These are phyloP conservation scores for Ptychadena robeensis DNA, from an alignment of 2,797 vertebrate species.

Conservation along the genomic window DNA sequence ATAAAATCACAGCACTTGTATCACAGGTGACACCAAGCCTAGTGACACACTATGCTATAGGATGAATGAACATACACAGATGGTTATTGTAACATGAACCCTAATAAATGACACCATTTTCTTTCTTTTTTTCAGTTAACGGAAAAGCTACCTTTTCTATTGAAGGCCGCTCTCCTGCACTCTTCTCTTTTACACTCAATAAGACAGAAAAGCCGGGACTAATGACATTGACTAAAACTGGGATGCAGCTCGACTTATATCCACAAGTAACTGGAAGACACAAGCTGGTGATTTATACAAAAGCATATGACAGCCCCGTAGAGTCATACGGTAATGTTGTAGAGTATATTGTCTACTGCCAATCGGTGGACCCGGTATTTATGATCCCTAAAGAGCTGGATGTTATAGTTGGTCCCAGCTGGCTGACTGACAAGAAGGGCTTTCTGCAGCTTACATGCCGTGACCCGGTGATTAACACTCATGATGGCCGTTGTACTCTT, in stretches of 20 bases:
- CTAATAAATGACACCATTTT: conserved; percentile 7
- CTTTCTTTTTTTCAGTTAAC: conserved; percentile 69
- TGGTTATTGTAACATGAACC: background rate
- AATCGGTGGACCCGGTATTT: conserved; percentile 68
- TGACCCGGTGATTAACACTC: conserved; percentile 73
- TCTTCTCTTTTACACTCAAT: conserved; percentile 76
- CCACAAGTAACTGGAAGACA: conserved; percentile 74
- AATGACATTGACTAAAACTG: conserved; percentile 73
- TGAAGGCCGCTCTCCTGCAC: conserved; percentile 68
- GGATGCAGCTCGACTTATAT: conserved; percentile 80
- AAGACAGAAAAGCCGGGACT: conserved; percentile 74
- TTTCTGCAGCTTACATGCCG: conserved; percentile 71
- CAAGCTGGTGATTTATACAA: conserved; percentile 78
- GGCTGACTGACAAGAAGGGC: conserved; percentile 78
- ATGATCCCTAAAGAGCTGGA: conserved; percentile 71
- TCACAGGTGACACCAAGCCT: too few relatives aligned
- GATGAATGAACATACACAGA: too few relatives aligned
- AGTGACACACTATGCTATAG: too few relatives aligned
- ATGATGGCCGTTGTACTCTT: conserved; percentile 74
- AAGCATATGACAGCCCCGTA: conserved; percentile 65
- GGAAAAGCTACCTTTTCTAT: conserved; percentile 77
- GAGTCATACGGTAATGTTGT: conserved; percentile 69
- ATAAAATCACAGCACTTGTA: too few relatives aligned
- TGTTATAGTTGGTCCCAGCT: conserved; percentile 80
- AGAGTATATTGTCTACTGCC: conserved; percentile 75